Evolutionary conservation across 2,797 vertebrate species (phyloP), one percentile per base, ranked within the genome.

Genomic region (Coregonus sp.): DNA sequence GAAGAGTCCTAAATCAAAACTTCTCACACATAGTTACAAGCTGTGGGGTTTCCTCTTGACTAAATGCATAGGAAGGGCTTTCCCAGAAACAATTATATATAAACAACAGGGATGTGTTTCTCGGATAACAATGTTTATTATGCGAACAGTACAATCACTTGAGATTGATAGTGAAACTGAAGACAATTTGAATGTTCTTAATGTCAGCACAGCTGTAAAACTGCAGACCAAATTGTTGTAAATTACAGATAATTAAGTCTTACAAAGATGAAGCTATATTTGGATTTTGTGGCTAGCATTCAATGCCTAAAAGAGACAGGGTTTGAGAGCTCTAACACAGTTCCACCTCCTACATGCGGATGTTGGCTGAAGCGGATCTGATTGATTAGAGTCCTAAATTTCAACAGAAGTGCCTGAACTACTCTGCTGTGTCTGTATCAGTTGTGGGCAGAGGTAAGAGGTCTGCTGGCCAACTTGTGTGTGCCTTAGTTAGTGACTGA

Each of bases 381-480:
- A 47, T 16, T 59, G 18, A 6, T 16, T 5, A 59, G 54, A 59
- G 54, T 4, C 15, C 4, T 18, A 59, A n/a, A n/a, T 25, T 68
- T 68, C 16, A 68, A 68, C 66, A 68, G 66, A 37, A 68, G 66
- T 35, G 29, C 16, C 15, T 68, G 66, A 68, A 68, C 15, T 37
- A 16, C 14, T n/a, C 66, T 68, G 66, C 66, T 68, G 66, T 37
- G 66, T 37, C 31, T 33, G 5, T 37, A 68, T 68, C 66, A 68
- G 12, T 16, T 14, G 31, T 68, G 33, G 66, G 66, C 66, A 68
- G 66, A 68, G 15, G 5, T 5, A 37, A 16, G 18, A 68, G 12
- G 31, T 18, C 37, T 68, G 15, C 66, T 68, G 66, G 66, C 33
- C 66, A 68, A 68, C 29, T 16, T 35, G 2, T 35, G 66, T n/a